Percentiles rank a stretch among this genome's conserved stretches.
These are phyloP conservation scores for Neodon shergylaensis DNA, from an alignment of 2,113 vertebrate species.

Conservation along the genomic window DNA sequence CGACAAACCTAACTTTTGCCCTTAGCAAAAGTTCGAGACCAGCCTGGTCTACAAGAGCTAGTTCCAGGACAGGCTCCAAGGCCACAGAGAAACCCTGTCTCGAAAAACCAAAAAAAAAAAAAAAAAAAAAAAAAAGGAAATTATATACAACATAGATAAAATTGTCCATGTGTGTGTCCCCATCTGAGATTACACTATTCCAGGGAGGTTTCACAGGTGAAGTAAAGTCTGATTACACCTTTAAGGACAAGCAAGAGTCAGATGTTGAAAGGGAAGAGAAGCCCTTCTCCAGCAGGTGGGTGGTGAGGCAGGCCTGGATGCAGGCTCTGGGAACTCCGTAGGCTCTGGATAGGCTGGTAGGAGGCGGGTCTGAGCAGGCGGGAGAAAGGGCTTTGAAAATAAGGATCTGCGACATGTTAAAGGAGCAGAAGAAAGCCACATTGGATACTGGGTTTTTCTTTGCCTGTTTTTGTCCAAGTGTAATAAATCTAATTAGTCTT, in stretches of 20 bases:
- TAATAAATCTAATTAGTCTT: neutral
- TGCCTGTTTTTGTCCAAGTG: neutral
- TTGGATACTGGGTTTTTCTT: neutral
- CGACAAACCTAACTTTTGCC: neutral
- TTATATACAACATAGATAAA: neutral
- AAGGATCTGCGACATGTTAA: neutral
- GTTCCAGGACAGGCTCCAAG: too few relatives aligned
- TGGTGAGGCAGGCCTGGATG: neutral
- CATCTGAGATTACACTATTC: neutral
- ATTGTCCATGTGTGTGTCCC: fast-evolving
- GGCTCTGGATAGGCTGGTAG: too few relatives aligned
- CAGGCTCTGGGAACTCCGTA: neutral
- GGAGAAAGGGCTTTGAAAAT: neutral
- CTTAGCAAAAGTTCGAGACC: neutral
- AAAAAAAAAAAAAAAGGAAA: too few relatives aligned
- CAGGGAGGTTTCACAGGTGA: neutral
- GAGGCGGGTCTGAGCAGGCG: neutral
- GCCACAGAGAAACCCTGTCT: too few relatives aligned
- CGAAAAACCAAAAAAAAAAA: too few relatives aligned
- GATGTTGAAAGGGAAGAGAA: neutral
- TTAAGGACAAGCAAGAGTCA: neutral
- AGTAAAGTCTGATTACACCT: neutral
- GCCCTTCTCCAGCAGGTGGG: neutral
- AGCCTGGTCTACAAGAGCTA: too few relatives aligned
- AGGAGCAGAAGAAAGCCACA: neutral